phyloP scores from a whole-genome alignment of 2,888 invertebrate genomes.

The Hydraecia micacea region DNA sequence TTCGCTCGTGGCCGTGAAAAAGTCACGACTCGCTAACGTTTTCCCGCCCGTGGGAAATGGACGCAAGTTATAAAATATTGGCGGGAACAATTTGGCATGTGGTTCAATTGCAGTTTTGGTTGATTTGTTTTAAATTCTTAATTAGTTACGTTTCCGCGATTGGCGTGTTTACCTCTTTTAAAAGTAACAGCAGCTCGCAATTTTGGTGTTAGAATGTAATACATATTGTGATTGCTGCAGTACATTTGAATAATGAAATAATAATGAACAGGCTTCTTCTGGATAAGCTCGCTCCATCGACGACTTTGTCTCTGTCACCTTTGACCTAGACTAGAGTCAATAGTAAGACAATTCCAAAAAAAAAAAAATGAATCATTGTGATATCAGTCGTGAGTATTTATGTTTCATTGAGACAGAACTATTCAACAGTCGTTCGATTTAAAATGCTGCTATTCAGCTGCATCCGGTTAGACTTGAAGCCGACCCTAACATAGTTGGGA shows the following conservation, averaged over 20 bases:
- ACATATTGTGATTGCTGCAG: background rate
- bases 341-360: too few species aligned
- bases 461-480: too few species aligned
- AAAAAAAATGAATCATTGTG: too few species aligned
- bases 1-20: slow-evolving; percentile 62
- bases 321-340: too few species aligned
- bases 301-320: too few species aligned
- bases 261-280: too few species aligned
- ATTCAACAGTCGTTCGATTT: too few species aligned
- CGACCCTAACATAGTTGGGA: too few species aligned
- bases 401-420: background rate
- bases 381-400: background rate
- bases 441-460: too few species aligned
- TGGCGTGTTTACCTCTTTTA: slow-evolving; percentile 17
- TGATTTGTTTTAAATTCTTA: slow-evolving; percentile 36
- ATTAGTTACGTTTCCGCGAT: slow-evolving; percentile 37
- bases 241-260: background rate
- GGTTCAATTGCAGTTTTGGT: slow-evolving; percentile 43
- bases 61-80: slow-evolving; percentile 42
- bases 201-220: background rate
- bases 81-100: slow-evolving; percentile 63
- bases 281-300: too few species aligned
- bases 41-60: slow-evolving; percentile 57
- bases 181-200: slow-evolving; percentile 7
- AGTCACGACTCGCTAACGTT: slow-evolving; percentile 61